Conservation (phyloP, 2,888 invertebrate species). For the Oscheius sp. region DNA sequence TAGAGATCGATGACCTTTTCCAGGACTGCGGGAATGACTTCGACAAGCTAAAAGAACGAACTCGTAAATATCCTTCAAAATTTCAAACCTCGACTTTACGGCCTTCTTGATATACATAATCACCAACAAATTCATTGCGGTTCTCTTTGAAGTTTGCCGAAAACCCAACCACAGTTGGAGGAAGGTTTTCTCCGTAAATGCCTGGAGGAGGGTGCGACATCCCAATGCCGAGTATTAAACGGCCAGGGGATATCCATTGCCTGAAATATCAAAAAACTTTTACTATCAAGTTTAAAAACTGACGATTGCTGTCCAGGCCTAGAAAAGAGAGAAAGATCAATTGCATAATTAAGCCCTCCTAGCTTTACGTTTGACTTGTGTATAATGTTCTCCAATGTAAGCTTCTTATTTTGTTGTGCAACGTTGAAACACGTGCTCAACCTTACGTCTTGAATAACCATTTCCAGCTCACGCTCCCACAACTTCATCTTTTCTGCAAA, state of each 20-base stretch:
- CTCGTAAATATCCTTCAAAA: neutral
- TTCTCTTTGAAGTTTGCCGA: slow-evolving; percentile 49
- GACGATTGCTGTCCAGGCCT: neutral
- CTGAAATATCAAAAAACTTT: neutral
- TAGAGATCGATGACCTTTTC: neutral
- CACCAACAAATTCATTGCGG: slow-evolving; percentile 54
- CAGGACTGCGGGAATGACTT: slow-evolving; percentile 6
- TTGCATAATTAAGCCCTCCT: slow-evolving; percentile 59
- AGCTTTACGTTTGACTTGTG: slow-evolving; percentile 59
- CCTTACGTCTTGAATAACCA: slow-evolving; percentile 32
- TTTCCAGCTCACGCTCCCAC: slow-evolving; percentile 40
- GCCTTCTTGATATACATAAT: slow-evolving; percentile 40
- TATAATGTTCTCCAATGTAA: slow-evolving; percentile 60
- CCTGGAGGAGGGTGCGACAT: slow-evolving; percentile 43
- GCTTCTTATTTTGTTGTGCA: slow-evolving; percentile 24
- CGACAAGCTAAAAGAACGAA: neutral
- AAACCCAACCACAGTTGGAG: slow-evolving; percentile 7
- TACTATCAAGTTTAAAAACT: neutral
- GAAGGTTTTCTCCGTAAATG: neutral
- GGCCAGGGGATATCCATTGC: slow-evolving; percentile 14
- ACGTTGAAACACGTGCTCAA: slow-evolving; percentile 46
- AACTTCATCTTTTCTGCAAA: slow-evolving; percentile 32
- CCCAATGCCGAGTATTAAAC: slow-evolving; percentile 54
- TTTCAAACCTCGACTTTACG: slow-evolving; percentile 12
- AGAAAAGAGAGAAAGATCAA: neutral